These are phyloP conservation scores for Drosophila tani DNA, from an alignment of 1,140 invertebrate species.

Conservation along the genomic window DNA sequence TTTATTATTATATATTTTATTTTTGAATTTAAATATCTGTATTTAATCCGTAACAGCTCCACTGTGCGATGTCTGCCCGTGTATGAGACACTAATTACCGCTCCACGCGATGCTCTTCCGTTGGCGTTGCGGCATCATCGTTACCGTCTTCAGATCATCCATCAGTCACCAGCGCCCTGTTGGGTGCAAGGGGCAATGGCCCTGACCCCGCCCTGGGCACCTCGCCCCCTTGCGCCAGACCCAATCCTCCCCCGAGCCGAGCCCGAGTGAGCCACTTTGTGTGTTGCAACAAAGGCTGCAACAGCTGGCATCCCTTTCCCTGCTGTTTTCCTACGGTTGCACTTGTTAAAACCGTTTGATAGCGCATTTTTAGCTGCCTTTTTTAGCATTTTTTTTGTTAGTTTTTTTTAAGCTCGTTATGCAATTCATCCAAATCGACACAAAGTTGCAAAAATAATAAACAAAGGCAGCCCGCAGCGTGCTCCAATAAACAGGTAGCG, in stretches of 20 bases:
- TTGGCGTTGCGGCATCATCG: conserved; percentile 63
- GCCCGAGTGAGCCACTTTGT: conserved; percentile 13
- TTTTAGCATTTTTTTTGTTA: background rate
- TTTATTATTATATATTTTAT: too few species aligned
- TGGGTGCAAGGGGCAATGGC: conserved; percentile 29
- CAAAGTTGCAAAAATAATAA: conserved; percentile 50
- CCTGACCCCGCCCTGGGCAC: conserved; percentile 29
- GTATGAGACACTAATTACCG: conserved; percentile 71
- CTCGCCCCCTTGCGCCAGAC: background rate
- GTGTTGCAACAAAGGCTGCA: conserved; percentile 28
- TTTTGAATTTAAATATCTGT: too few species aligned
- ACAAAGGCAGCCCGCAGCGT: conserved; percentile 38
- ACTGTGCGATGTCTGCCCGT: conserved; percentile 41
- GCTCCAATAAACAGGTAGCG: conserved; percentile 40
- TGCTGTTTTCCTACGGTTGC: background rate
- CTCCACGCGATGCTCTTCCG: conserved; percentile 63
- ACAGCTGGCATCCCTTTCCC: conserved; percentile 13
- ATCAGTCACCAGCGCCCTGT: background rate
- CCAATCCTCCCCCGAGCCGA: background rate
- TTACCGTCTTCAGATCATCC: conserved; percentile 10
- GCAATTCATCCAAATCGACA: conserved; percentile 56
- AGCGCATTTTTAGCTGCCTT: conserved; percentile 19
- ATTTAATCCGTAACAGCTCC: background rate
- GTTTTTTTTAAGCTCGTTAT: conserved; percentile 48
- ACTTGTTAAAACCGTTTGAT: conserved; percentile 31